These are phyloP conservation scores for Sceloporus undulatus DNA, from an alignment of 2,113 vertebrate species.

Conservation along the genomic window DNA sequence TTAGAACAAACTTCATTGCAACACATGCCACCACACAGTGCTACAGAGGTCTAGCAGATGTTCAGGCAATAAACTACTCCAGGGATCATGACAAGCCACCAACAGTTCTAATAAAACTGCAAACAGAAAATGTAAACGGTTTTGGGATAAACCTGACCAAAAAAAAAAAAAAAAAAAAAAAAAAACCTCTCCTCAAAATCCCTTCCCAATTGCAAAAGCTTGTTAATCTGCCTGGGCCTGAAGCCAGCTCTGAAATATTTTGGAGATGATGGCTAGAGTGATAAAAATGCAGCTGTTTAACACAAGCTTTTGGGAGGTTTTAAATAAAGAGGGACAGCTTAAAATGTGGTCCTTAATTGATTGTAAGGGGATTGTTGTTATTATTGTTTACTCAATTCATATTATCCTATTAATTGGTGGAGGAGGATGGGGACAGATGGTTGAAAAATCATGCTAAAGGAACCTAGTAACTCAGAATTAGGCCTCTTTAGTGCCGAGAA, in stretches of 20 bases:
- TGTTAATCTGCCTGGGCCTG: constrained; percentile 65
- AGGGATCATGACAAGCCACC: constrained; percentile 41
- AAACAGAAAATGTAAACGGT: constrained; percentile 44
- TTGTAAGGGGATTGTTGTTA: neutral
- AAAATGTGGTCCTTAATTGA: constrained; percentile 18
- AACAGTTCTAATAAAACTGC: constrained; percentile 49
- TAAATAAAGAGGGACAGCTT: neutral
- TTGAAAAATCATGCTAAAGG: neutral
- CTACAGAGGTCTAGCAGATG: constrained; percentile 44
- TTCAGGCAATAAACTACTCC: constrained; percentile 54
- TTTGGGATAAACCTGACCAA: constrained; percentile 37
- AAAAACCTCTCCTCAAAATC: constrained; percentile 46
- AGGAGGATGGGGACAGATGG: neutral
- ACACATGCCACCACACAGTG: constrained; percentile 14
- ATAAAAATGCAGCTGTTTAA: constrained; percentile 63
- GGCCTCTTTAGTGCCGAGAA: neutral
- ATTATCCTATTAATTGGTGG: neutral
- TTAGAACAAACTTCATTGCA: constrained; percentile 16
- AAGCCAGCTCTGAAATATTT: constrained; percentile 52
- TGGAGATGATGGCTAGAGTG: constrained; percentile 30
- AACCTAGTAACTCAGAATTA: neutral
- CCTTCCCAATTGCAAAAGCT: constrained; percentile 48
- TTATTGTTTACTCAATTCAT: neutral
- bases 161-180: constrained; percentile 54
- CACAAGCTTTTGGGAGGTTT: constrained; percentile 1